Percentiles rank a stretch among this genome's conserved stretches.
These are phyloP conservation scores for Hemicrepidius hirtus DNA, from an alignment of 2,888 invertebrate species.

Conservation along the genomic window DNA sequence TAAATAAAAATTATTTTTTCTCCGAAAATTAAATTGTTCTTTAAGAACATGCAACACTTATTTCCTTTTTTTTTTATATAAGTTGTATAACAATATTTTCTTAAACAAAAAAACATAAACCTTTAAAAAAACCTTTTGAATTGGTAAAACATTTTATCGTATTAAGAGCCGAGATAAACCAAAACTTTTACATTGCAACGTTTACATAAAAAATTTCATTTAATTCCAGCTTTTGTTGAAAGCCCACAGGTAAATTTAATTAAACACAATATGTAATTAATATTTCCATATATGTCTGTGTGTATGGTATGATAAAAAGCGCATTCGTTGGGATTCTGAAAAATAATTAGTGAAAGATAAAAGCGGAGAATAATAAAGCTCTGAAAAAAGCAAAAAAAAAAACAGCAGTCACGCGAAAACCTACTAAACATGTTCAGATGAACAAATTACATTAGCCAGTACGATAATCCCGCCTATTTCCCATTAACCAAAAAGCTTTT, in stretches of 20 bases:
- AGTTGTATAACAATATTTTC: too few species aligned
- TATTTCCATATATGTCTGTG: constrained; percentile 46
- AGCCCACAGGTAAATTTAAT: constrained; percentile 54
- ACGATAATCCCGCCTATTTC: constrained; percentile 69
- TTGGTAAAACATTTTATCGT: background rate
- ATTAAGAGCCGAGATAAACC: constrained; percentile 21
- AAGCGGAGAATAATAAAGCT: constrained; percentile 70
- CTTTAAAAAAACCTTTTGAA: background rate
- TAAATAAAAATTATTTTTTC: too few species aligned
- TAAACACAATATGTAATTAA: constrained; percentile 59
- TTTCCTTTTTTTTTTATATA: too few species aligned
- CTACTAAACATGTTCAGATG: constrained; percentile 72
- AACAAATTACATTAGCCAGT: constrained; percentile 71
- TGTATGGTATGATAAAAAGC: constrained; percentile 49
- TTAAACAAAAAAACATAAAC: too few species aligned
- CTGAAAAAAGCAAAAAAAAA: constrained; percentile 63
- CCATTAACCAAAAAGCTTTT: constrained; percentile 72
- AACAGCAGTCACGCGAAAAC: constrained; percentile 70
- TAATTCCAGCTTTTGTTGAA: constrained; percentile 42
- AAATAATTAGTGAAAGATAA: constrained; percentile 71
- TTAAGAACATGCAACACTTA: too few species aligned
- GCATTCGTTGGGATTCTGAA: constrained; percentile 66
- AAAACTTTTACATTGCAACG: constrained; percentile 36
- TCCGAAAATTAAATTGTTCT: too few species aligned
- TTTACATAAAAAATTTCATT: constrained; percentile 36